Base-by-base conservation (phyloP, 2,113 vertebrate species). In the Bambusicola thoracicus region DNA sequence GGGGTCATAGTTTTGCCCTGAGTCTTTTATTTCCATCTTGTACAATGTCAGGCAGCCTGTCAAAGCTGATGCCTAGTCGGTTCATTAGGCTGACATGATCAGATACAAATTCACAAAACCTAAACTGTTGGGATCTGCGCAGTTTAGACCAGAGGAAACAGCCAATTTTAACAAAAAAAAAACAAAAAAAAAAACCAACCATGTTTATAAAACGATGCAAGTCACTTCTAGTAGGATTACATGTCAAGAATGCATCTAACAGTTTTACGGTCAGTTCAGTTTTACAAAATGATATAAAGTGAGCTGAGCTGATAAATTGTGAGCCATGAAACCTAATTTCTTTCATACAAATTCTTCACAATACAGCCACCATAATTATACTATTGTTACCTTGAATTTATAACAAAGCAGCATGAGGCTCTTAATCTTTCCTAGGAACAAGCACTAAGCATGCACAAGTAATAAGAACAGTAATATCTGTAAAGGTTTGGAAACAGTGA, bases 71-170 rank as follows among this genome's bases (percentile, higher is more conserved):
- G 61, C n/a, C 68, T 76, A 4, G 56, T 65, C 1, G 7, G 72
- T 92, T 95, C 91, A 80, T 94, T 90, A 94, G 53, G 67, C 51
- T 96, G 82, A 95, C 87, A 81, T 19, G 90, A 94, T 81, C 79
- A 90, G 80, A 86, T 75, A 87, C 70, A 94, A 48, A 86, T 87
- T 83, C 58, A 84, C 85, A 72, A 81, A 58, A 81, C 49, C 65
- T 72, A 75, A 94, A 90, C 73, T 90, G 65, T 41, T 88, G 68
- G 85, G 61, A 51, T 68, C 48, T n/a, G 32, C 78, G 56, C 36
- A 90, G n/a, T 51, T 85, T 44, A 90, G 73, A 68, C n/a, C 36
- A 68, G 61, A 81, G 21, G 81, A 88, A 91, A 65, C 61, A 87
- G 34, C 7, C 53, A 65, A 41, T 81, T 94, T 93, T 81, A 81